Conservation (phyloP, 2,888 invertebrate species). For the Drosophila phalerata region DNA sequence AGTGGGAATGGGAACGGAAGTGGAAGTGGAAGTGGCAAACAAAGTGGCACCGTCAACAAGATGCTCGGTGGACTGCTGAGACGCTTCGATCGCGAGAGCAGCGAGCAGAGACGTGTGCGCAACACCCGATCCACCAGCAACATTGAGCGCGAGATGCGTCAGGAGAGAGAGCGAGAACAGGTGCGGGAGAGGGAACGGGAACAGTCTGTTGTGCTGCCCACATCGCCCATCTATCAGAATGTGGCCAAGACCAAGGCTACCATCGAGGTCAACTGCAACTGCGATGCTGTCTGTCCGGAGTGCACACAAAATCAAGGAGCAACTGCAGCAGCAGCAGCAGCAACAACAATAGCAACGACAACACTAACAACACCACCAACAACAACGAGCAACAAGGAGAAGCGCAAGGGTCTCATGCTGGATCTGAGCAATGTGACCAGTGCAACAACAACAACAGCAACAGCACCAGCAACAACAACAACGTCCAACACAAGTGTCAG, state of each 20-base stretch:
- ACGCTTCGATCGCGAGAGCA: slow-evolving; percentile 89
- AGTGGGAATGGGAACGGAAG: slow-evolving; percentile 72
- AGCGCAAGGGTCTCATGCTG: slow-evolving; percentile 87
- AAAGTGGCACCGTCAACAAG: slow-evolving; percentile 88
- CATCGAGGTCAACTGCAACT: slow-evolving; percentile 69
- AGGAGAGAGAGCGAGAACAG: slow-evolving; percentile 50
- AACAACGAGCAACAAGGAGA: slow-evolving; percentile 78
- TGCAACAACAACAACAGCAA: slow-evolving; percentile 21
- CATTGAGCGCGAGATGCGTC: slow-evolving; percentile 82
- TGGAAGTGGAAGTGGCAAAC: slow-evolving; percentile 86
- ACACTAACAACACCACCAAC: neutral
- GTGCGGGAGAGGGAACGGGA: slow-evolving; percentile 35
- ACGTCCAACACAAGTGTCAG: slow-evolving; percentile 47
- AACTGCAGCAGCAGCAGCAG: slow-evolving; percentile 1
- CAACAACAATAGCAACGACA: slow-evolving; percentile 2
- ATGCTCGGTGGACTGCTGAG: slow-evolving; percentile 92
- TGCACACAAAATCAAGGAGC: slow-evolving; percentile 66
- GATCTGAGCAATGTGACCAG: slow-evolving; percentile 87
- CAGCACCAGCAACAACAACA: slow-evolving; percentile 29
- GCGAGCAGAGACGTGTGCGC: slow-evolving; percentile 82
- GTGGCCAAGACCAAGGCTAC: slow-evolving; percentile 52
- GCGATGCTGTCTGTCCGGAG: slow-evolving; percentile 69
- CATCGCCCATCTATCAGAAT: slow-evolving; percentile 79
- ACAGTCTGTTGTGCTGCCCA: slow-evolving; percentile 26
- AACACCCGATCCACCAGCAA: slow-evolving; percentile 84